phyloP scores from a whole-genome alignment of 2,888 invertebrate genomes.

The Sussaba pulchella region DNA sequence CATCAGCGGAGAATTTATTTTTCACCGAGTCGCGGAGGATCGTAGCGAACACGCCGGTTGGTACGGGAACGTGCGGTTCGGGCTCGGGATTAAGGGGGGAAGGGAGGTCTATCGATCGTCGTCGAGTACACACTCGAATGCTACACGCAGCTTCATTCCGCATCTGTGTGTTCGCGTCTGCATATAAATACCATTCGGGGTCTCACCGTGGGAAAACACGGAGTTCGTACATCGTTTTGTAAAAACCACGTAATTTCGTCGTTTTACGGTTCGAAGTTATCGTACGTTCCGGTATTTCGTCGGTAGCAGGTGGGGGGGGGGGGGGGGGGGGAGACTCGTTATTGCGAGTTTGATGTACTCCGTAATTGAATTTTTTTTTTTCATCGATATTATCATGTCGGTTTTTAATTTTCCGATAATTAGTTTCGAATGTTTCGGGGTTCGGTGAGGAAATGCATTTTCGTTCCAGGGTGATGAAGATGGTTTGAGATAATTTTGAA shows the following conservation, averaged over 20 bases:
- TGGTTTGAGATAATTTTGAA: neutral
- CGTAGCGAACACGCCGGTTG: conserved; percentile 22
- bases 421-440: neutral
- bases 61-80: conserved; percentile 57
- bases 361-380: neutral
- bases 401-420: neutral
- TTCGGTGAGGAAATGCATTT: neutral
- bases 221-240: conserved; percentile 15
- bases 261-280: conserved; percentile 6
- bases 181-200: conserved; percentile 13
- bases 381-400: neutral
- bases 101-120: conserved; percentile 66
- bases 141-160: conserved; percentile 31
- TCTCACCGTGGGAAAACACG: conserved; percentile 25
- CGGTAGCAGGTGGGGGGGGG: no score
- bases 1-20: conserved; percentile 26
- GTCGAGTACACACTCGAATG: conserved; percentile 60
- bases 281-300: neutral
- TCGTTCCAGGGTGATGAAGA: neutral
- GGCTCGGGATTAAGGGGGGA: conserved; percentile 65
- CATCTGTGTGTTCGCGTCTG: conserved; percentile 24
- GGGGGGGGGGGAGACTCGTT: neutral
- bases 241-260: conserved; percentile 6
- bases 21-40: conserved; percentile 14
- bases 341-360: conserved; percentile 15